Evolutionary conservation across 2,888 invertebrate genomes (phyloP).

Genomic region (Tachina grossa): DNA sequence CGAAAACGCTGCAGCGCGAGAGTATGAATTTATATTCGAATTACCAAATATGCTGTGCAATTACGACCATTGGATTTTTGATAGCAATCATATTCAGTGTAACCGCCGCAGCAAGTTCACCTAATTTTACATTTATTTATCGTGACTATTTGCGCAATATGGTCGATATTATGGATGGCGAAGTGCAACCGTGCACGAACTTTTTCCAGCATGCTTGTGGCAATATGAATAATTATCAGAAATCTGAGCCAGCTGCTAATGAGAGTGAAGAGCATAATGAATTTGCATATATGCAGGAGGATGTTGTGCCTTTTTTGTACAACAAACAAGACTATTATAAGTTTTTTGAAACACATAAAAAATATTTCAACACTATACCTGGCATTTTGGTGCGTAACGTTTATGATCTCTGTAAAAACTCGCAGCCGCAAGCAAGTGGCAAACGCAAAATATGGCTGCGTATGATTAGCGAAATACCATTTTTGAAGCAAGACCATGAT

Average conservation of each 20-base stretch:
- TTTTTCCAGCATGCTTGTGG: constrained; percentile 80
- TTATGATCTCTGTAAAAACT: constrained; percentile 75
- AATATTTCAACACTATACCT: constrained; percentile 75
- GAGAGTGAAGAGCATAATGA: not conserved
- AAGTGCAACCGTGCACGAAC: constrained; percentile 76
- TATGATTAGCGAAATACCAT: constrained; percentile 75
- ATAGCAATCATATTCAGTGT: not conserved
- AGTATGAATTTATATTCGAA: constrained; percentile 27
- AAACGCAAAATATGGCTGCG: constrained; percentile 71
- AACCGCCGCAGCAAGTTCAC: constrained; percentile 24
- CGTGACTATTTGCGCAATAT: constrained; percentile 76
- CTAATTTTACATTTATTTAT: constrained; percentile 75
- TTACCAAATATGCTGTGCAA: not conserved
- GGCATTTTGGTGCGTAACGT: constrained; percentile 76
- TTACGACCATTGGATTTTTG: constrained; percentile 31
- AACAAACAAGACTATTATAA: constrained; percentile 78
- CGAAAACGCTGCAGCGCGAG: constrained; percentile 14
- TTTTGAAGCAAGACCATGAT: constrained; percentile 72
- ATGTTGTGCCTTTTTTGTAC: constrained; percentile 77
- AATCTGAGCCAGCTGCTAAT: not conserved
- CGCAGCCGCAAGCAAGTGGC: not conserved
- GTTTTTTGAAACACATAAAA: constrained; percentile 76
- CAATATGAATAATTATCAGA: constrained; percentile 68
- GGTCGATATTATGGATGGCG: constrained; percentile 74
- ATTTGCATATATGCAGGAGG: constrained; percentile 35